phyloP scores from a whole-genome alignment of 2,888 invertebrate species.

The Melangyna quadrimaculata region DNA sequence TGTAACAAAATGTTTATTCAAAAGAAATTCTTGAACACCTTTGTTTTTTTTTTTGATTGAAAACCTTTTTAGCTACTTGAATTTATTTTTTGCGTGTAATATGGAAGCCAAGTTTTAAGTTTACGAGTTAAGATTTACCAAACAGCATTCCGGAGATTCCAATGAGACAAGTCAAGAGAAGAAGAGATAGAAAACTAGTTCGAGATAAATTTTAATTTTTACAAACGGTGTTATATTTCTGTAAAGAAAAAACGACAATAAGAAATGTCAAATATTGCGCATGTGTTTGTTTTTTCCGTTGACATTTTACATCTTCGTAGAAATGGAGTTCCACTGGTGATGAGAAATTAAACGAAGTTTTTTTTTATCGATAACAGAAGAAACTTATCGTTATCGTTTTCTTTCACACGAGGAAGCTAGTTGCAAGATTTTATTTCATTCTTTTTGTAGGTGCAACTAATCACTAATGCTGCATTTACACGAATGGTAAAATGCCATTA shows the following conservation, averaged over 20 bases:
- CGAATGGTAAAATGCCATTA: no score
- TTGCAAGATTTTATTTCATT: no score
- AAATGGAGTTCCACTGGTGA: not conserved
- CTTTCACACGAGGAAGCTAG: no score
- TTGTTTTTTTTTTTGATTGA: not conserved
- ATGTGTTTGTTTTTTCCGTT: constrained; percentile 21
- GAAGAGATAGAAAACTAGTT: constrained; percentile 36
- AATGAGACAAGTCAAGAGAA: constrained; percentile 9
- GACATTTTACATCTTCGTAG: constrained; percentile 24
- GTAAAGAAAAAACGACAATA: constrained; percentile 51
- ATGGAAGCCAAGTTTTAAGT: constrained; percentile 11
- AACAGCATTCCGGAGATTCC: constrained; percentile 53
- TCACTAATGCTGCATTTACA: no score
- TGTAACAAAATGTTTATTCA: not conserved
- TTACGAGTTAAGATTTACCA: constrained; percentile 55
- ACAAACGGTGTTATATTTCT: constrained; percentile 31
- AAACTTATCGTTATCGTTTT: no score
- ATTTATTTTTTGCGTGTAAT: not conserved
- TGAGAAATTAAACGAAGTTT: no score
- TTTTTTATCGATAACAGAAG: not conserved
- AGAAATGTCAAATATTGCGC: constrained; percentile 60
- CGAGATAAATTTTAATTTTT: not conserved
- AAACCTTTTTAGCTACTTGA: constrained; percentile 3
- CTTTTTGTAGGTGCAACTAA: no score
- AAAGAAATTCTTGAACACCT: not conserved